Conservation (phyloP, 2,888 invertebrate species). For the Smittia sp. region DNA sequence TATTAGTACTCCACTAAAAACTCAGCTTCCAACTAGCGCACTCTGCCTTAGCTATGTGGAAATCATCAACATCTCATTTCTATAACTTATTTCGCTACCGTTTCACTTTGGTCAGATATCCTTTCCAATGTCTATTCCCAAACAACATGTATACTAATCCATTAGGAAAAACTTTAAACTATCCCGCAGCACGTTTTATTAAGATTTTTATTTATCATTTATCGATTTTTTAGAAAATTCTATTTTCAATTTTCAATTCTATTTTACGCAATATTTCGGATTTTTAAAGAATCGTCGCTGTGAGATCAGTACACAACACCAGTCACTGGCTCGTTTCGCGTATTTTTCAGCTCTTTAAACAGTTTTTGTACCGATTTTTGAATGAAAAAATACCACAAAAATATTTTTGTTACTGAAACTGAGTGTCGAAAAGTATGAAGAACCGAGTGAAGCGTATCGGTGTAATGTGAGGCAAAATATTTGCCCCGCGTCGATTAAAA, state of each 20-base stretch:
- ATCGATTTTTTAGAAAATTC: conserved; percentile 40
- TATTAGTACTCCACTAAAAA: not conserved
- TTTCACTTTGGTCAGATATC: not conserved
- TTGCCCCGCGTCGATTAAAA: too few species aligned
- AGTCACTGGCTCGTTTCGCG: not conserved
- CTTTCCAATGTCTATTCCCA: not conserved
- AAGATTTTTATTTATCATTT: conserved; percentile 41
- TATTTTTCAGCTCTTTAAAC: too few species aligned
- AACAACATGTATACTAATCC: not conserved
- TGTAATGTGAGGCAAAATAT: too few species aligned
- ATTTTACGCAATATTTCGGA: conserved; percentile 26
- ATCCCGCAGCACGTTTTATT: conserved; percentile 39
- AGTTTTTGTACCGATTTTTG: too few species aligned
- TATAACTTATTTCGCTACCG: conserved; percentile 27
- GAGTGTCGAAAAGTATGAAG: too few species aligned
- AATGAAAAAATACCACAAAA: too few species aligned
- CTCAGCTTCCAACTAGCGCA: conserved; percentile 27
- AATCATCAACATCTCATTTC: conserved; percentile 29
- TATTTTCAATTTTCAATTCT: conserved; percentile 38
- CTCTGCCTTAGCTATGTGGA: conserved; percentile 40
- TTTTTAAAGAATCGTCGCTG: conserved; percentile 4
- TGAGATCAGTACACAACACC: conserved; percentile 17
- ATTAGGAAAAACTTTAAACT: too few species aligned
- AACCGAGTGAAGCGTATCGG: too few species aligned
- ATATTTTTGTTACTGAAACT: too few species aligned